Conservation (phyloP, 2,888 invertebrate genomes). For the Macrosoma leucophasiata region DNA sequence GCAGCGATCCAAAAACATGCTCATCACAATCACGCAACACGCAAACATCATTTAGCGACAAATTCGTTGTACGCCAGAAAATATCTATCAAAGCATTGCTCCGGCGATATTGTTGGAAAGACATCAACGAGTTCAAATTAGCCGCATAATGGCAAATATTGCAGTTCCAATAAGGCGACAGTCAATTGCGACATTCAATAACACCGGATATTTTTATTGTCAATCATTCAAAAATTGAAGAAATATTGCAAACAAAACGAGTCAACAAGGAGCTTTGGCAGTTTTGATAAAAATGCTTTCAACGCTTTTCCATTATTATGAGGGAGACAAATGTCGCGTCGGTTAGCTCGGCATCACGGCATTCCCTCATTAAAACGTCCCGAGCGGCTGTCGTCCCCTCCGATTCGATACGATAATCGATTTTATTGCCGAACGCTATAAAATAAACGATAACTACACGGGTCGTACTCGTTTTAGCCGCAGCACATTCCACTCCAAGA, state of each 20-base stretch:
- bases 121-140: too few relatives aligned
- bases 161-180: too few relatives aligned
- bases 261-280: constrained; percentile 34
- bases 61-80: constrained; percentile 45
- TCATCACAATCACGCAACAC: constrained; percentile 54
- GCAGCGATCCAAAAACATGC: constrained; percentile 48
- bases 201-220: constrained; percentile 27
- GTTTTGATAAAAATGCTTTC: constrained; percentile 65
- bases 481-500: constrained; percentile 43
- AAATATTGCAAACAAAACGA: constrained; percentile 45
- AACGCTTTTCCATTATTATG: constrained; percentile 55
- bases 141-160: too few relatives aligned
- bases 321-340: constrained; percentile 59
- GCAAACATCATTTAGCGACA: constrained; percentile 55
- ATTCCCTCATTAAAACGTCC: constrained; percentile 64
- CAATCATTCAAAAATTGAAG: constrained; percentile 35
- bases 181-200: too few relatives aligned
- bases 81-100: constrained; percentile 30
- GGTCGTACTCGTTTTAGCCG: constrained; percentile 45
- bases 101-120: constrained; percentile 32
- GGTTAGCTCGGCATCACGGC: constrained; percentile 47
- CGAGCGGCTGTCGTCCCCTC: constrained; percentile 42
- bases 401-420: constrained; percentile 52
- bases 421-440: constrained; percentile 59
- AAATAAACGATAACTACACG: constrained; percentile 42